Percentiles rank a stretch among this genome's conserved stretches.
Conservation (phyloP, 2,113 vertebrate species). For the Lophura nycthemera region DNA sequence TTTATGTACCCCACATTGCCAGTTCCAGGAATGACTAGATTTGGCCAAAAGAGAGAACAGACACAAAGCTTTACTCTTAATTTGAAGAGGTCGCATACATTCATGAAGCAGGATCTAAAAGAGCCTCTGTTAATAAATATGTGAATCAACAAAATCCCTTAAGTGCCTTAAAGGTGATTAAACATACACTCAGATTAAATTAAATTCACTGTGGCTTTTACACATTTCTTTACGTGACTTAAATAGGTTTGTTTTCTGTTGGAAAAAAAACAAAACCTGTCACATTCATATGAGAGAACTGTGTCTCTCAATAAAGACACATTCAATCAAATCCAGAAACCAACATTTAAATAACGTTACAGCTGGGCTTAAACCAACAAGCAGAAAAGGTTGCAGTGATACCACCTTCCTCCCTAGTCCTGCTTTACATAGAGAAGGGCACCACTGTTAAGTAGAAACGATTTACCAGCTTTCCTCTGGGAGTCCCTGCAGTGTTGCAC, state of each 20-base stretch:
- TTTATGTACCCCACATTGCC: not conserved
- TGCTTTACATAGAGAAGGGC: not conserved
- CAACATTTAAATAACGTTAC: slow-evolving; percentile 29
- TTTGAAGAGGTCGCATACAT: not conserved
- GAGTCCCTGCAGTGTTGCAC: not conserved
- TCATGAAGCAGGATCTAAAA: slow-evolving; percentile 15
- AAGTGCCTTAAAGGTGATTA: slow-evolving; percentile 55
- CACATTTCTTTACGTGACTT: slow-evolving; percentile 4
- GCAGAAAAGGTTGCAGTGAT: not conserved
- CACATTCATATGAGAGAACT: not conserved
- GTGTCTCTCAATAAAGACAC: slow-evolving; percentile 41
- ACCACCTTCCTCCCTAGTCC: not conserved
- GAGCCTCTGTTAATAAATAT: slow-evolving; percentile 36
- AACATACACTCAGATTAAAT: slow-evolving; percentile 46
- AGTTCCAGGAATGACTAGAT: not conserved
- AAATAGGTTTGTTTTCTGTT: slow-evolving; percentile 31
- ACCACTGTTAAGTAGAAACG: not conserved
- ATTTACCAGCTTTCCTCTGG: not conserved
- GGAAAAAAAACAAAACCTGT: not conserved
- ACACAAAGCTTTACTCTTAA: not conserved
- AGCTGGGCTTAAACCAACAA: slow-evolving; percentile 46
- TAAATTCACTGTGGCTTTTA: slow-evolving; percentile 44
- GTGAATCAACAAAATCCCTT: slow-evolving; percentile 47
- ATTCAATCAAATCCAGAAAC: slow-evolving; percentile 58
- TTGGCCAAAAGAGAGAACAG: not conserved